Conservation (phyloP, 2,797 vertebrate species). For the Eleutherodactylus coqui region DNA sequence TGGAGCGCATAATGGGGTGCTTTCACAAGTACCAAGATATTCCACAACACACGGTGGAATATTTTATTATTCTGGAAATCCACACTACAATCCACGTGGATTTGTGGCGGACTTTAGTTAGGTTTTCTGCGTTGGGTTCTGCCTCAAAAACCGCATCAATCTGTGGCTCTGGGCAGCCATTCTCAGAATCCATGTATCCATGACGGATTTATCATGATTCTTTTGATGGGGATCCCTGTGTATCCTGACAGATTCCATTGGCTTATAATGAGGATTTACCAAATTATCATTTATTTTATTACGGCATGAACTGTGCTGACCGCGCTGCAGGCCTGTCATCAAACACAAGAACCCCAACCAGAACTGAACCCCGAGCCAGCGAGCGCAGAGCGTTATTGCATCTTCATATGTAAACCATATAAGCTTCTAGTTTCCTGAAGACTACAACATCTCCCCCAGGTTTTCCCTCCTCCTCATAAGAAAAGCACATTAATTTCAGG, state of each 20-base stretch:
- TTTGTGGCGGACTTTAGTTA: too few species aligned
- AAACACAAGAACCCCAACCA: not conserved
- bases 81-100: too few species aligned
- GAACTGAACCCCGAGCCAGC: not conserved
- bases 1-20: too few species aligned
- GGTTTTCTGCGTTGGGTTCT: too few species aligned
- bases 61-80: too few species aligned
- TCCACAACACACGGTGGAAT: too few species aligned
- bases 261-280: not conserved
- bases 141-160: too few species aligned
- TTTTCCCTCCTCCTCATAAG: not conserved
- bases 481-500: not conserved
- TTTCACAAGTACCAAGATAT: too few species aligned
- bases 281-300: not conserved
- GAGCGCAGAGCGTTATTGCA: not conserved
- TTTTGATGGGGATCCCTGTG: not conserved
- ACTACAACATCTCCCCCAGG: not conserved
- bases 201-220: not conserved
- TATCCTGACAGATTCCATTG: not conserved
- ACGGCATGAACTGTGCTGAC: not conserved
- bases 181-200: too few species aligned
- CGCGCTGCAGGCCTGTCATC: not conserved
- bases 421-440: not conserved
- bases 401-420: not conserved
- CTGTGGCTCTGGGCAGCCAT: too few species aligned